Percentiles rank a stretch among this genome's conserved stretches.
These are phyloP conservation scores for Mastomys coucha DNA, from an alignment of 2,113 vertebrate species.

Conservation along the genomic window DNA sequence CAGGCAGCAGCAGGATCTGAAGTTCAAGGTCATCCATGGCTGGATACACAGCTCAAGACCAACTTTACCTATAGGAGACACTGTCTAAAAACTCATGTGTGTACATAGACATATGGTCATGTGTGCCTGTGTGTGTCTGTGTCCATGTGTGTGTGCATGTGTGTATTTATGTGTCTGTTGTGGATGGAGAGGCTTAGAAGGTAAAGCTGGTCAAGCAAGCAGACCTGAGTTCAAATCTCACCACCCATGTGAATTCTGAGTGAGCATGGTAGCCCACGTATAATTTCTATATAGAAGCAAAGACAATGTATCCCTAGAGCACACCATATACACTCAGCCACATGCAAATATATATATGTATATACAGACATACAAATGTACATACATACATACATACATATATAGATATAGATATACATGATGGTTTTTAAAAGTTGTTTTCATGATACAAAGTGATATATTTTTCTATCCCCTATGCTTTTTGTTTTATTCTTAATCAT, in stretches of 20 bases:
- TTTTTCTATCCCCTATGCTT: neutral
- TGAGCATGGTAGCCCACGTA: neutral
- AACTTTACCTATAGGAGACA: neutral
- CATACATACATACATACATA: neutral
- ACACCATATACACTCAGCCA: neutral
- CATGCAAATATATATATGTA: neutral
- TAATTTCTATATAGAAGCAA: neutral
- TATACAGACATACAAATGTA: neutral
- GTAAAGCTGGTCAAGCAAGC: neutral
- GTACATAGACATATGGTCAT: neutral
- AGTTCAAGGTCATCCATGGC: neutral
- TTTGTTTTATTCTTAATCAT: neutral
- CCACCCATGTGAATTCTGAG: neutral
- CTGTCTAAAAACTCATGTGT: neutral
- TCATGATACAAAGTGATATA: slow-evolving; percentile 41
- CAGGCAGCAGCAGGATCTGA: neutral
- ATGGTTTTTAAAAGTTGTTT: neutral
- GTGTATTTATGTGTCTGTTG: neutral
- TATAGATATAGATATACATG: neutral
- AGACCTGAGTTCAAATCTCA: neutral
- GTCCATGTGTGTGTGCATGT: neutral
- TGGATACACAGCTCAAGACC: neutral
- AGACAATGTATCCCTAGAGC: neutral
- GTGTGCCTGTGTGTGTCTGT: neutral
- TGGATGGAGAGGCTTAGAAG: neutral